Conservation (phyloP, 2,113 vertebrate species). For the Suncus etruscus region DNA sequence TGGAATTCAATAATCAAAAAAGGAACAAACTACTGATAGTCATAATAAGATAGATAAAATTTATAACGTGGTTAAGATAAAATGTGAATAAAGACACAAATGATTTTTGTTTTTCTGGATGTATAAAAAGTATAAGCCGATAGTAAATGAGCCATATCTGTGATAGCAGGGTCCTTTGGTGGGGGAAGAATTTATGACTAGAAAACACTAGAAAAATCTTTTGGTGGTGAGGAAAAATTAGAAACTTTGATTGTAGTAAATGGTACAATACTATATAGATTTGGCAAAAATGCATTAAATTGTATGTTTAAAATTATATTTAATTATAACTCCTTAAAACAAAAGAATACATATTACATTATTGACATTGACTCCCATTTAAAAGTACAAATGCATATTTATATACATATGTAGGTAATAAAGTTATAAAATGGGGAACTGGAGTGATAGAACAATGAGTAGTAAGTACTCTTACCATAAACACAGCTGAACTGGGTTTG, state of each 20-base stretch:
- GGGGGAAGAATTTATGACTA: not conserved
- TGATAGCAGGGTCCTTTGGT: not conserved
- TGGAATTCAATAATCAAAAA: not conserved
- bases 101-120: not conserved
- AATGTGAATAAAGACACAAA: not conserved
- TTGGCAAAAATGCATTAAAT: not conserved
- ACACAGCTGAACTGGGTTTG: too few species aligned
- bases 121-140: not conserved
- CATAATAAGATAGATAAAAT: not conserved
- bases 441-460: too few species aligned
- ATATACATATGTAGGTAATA: not conserved
- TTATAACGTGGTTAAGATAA: not conserved
- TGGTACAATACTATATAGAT: not conserved
- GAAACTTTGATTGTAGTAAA: too few species aligned
- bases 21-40: not conserved
- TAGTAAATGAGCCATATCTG: not conserved
- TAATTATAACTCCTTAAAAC: not conserved
- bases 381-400: too few species aligned
- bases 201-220: not conserved
- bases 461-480: too few species aligned
- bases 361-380: too few species aligned
- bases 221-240: not conserved
- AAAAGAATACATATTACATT: not conserved
- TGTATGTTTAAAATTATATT: not conserved
- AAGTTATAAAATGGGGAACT: too few species aligned